These are phyloP conservation scores for Caretta caretta DNA, from an alignment of 2,113 vertebrate species.

Conservation along the genomic window DNA sequence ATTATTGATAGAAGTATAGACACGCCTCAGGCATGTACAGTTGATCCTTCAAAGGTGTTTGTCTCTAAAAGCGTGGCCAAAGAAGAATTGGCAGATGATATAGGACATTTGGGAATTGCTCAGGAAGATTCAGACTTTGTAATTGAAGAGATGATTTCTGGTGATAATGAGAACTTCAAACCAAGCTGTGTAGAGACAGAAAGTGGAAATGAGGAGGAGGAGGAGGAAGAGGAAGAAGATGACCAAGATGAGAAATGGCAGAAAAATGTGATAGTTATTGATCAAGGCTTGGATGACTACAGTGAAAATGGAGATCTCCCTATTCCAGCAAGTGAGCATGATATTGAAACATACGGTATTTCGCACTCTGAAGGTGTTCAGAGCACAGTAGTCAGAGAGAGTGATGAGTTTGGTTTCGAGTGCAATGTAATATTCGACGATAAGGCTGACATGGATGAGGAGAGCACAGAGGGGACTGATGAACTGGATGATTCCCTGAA, in stretches of 20 bases:
- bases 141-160: slow-evolving; percentile 79
- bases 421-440: slow-evolving; percentile 17
- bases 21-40: not conserved
- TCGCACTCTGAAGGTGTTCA: slow-evolving; percentile 74
- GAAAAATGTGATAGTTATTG: not conserved
- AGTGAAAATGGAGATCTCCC: slow-evolving; percentile 77
- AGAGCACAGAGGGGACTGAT: slow-evolving; percentile 71
- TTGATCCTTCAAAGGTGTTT: slow-evolving; percentile 22
- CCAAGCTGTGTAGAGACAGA: slow-evolving; percentile 69
- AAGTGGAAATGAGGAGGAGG: slow-evolving; percentile 72
- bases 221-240: slow-evolving; percentile 14
- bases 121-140: slow-evolving; percentile 82
- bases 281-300: slow-evolving; percentile 71
- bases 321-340: slow-evolving; percentile 38
- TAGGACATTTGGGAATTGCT: slow-evolving; percentile 20
- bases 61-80: slow-evolving; percentile 48
- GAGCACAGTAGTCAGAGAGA: slow-evolving; percentile 34
- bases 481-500: slow-evolving; percentile 72
- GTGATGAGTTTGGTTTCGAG: slow-evolving; percentile 67
- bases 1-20: not conserved
- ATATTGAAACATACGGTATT: slow-evolving; percentile 65
- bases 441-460: slow-evolving; percentile 64
- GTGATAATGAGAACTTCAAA: slow-evolving; percentile 69
- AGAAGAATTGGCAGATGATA: slow-evolving; percentile 53
- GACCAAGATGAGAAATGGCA: slow-evolving; percentile 23